These are phyloP conservation scores for Diorhabda carinulata DNA, from an alignment of 1,140 invertebrate genomes.

Conservation along the genomic window DNA sequence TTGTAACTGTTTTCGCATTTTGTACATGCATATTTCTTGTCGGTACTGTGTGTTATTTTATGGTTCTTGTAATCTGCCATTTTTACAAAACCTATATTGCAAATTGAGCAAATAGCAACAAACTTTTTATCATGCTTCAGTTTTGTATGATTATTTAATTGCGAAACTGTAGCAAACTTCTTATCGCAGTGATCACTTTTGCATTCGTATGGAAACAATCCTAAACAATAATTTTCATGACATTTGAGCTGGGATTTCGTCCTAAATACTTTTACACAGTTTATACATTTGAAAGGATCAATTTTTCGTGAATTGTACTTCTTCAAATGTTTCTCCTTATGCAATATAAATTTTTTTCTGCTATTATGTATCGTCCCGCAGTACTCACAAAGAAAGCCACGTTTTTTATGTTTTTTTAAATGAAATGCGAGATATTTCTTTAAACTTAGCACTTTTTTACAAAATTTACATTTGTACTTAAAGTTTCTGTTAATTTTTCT, in stretches of 20 bases:
- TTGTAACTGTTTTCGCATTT: conserved; percentile 44
- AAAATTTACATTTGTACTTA: conserved; percentile 31
- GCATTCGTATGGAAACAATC: conserved; percentile 38
- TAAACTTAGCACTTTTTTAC: conserved; percentile 26
- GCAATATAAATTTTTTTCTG: conserved; percentile 19
- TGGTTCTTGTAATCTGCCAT: conserved; percentile 43
- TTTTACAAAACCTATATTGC: conserved; percentile 44
- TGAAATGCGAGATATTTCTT: conserved; percentile 17
- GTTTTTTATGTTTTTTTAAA: conserved; percentile 24
- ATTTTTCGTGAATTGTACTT: conserved; percentile 15
- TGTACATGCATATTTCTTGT: conserved; percentile 41
- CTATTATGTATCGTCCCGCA: conserved; percentile 22
- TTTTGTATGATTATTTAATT: conserved; percentile 41
- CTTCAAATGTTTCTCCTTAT: conserved; percentile 22
- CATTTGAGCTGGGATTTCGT: conserved; percentile 36
- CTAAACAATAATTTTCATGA: conserved; percentile 42
- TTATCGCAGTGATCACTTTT: conserved; percentile 37
- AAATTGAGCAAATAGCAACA: conserved; percentile 41
- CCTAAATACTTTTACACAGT: conserved; percentile 27
- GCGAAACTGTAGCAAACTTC: conserved; percentile 40
- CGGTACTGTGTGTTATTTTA: conserved; percentile 38
- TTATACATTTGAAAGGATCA: conserved; percentile 24
- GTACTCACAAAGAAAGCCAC: conserved; percentile 27
- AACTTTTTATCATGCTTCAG: conserved; percentile 45
- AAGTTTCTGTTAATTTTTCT: conserved; percentile 8